Evolutionary conservation across 2,888 invertebrate genomes (phyloP).

Genomic region (Holacanthella duospinosa): DNA sequence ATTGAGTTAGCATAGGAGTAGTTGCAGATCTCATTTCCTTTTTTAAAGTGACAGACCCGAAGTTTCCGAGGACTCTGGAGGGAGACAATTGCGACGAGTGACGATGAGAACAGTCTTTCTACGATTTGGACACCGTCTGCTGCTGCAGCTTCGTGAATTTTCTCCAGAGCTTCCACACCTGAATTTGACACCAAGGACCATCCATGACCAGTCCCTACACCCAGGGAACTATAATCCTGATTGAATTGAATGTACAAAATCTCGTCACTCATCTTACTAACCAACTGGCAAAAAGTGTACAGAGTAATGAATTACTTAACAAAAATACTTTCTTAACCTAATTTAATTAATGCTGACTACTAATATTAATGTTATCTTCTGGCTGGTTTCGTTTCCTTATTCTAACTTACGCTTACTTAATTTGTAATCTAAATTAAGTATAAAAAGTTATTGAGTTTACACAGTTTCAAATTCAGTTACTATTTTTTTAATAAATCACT

Average conservation of each 20-base stretch:
- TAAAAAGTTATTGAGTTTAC: too few species aligned
- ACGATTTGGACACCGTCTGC: slow-evolving; percentile 80
- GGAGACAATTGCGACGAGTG: slow-evolving; percentile 89
- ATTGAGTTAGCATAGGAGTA: slow-evolving; percentile 92
- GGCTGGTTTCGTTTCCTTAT: too few species aligned
- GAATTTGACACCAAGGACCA: slow-evolving; percentile 31
- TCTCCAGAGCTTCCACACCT: slow-evolving; percentile 29
- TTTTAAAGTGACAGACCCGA: slow-evolving; percentile 94
- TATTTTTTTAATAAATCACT: too few species aligned
- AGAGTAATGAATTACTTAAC: too few species aligned
- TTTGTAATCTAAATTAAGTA: too few species aligned
- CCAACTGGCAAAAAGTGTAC: too few species aligned
- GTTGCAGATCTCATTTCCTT: slow-evolving; percentile 95
- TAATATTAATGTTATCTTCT: too few species aligned
- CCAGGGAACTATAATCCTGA: slow-evolving; percentile 36
- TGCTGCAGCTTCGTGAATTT: slow-evolving; percentile 42
- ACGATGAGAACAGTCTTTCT: slow-evolving; percentile 92
- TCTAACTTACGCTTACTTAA: too few species aligned
- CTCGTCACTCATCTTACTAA: slow-evolving; percentile 34
- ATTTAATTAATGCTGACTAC: too few species aligned
- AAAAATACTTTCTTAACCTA: too few species aligned
- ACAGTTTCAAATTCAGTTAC: too few species aligned
- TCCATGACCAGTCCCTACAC: slow-evolving; percentile 33
- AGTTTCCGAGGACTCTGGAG: slow-evolving; percentile 78
- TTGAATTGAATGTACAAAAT: slow-evolving; percentile 35